Conservation (phyloP, 2,888 invertebrate genomes). For the Sinelater perroti region DNA sequence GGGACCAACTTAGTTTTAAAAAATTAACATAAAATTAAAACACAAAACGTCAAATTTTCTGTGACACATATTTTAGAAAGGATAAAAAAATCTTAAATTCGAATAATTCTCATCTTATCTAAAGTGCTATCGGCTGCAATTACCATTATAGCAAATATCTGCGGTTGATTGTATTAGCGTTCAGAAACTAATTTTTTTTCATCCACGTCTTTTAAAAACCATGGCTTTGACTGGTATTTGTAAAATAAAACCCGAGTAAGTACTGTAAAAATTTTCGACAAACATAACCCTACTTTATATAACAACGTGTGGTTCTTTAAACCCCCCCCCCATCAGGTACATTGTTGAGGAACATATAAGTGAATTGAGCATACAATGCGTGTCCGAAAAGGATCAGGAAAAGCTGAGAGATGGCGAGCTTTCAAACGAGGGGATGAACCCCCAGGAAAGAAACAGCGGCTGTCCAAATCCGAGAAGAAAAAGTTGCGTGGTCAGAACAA, state of each 20-base stretch:
- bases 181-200: background rate
- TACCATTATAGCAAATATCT: background rate
- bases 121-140: background rate
- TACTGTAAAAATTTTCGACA: conserved; percentile 25
- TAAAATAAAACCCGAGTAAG: conserved; percentile 63
- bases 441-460: conserved; percentile 54
- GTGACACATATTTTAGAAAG: conserved; percentile 25
- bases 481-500: conserved; percentile 79
- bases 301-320: conserved; percentile 31
- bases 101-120: background rate
- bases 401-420: conserved; percentile 28
- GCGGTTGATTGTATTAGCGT: too few relatives aligned
- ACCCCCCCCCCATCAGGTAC: conserved; percentile 60
- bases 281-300: conserved; percentile 2
- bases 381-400: conserved; percentile 59
- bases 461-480: conserved; percentile 54
- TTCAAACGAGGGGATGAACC: conserved; percentile 50
- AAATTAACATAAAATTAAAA: conserved; percentile 19
- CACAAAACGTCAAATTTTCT: conserved; percentile 25
- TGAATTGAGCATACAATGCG: conserved; percentile 57
- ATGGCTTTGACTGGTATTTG: conserved; percentile 56
- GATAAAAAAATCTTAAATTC: background rate
- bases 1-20: conserved; percentile 9
- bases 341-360: conserved; percentile 61
- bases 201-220: background rate